A percentile compares a stretch with the other conserved stretches of the same genome.
Evolutionary conservation across 2,113 vertebrate genomes (phyloP).

Genomic region (Glaucidium brasilianum): DNA sequence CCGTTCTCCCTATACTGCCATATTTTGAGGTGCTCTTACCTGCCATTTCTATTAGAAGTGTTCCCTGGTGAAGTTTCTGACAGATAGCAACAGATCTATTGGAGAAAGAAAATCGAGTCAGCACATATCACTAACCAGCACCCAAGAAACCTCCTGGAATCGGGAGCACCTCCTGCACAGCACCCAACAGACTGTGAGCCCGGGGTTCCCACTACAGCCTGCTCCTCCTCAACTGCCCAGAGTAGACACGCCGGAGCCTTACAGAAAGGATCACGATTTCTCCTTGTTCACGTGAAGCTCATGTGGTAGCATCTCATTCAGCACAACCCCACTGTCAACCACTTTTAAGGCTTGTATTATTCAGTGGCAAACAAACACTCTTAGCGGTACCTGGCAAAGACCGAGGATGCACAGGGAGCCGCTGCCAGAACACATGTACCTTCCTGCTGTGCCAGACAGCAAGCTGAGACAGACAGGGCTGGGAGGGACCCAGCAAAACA

Average conservation of each 20-base stretch:
- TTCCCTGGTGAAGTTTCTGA: not conserved
- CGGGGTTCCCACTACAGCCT: not conserved
- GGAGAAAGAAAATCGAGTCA: not conserved
- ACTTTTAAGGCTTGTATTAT: not conserved
- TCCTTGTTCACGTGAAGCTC: not conserved
- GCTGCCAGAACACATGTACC: not conserved
- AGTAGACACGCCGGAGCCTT: not conserved
- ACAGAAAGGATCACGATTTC: not conserved
- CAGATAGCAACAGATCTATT: not conserved
- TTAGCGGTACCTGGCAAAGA: not conserved
- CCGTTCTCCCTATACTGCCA: fast-evolving
- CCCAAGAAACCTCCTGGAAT: not conserved
- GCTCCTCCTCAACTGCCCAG: fast-evolving
- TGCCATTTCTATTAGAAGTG: constrained; percentile 22
- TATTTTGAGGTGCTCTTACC: constrained; percentile 16
- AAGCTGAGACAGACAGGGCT: not conserved
- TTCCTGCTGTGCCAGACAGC: not conserved
- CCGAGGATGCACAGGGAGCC: not conserved
- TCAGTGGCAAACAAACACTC: not conserved
- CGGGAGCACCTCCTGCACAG: not conserved
- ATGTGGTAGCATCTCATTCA: not conserved
- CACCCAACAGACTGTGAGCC: not conserved
- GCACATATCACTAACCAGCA: not conserved
- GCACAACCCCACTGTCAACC: not conserved
- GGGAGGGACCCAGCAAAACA: not conserved